A percentile compares a stretch with the other conserved stretches of the same genome.
Evolutionary conservation across 2,888 invertebrate genomes (phyloP).

Genomic region (Parthenolecanium corni): DNA sequence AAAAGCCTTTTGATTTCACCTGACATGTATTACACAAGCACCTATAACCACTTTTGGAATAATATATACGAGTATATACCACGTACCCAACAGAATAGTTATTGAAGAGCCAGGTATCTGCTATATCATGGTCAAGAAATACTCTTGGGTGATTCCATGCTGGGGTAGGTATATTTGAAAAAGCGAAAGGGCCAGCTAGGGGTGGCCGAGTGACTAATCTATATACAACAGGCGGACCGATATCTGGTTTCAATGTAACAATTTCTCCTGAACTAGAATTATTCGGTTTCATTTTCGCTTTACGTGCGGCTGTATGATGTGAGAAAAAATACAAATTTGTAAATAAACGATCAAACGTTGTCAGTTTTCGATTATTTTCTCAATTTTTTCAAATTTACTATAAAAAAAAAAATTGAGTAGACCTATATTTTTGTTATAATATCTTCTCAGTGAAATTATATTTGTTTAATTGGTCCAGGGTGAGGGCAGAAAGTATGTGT

Average conservation of each 20-base stretch:
- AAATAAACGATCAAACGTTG: neutral
- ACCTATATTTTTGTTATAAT: too few species aligned
- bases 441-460: too few species aligned
- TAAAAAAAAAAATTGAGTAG: neutral
- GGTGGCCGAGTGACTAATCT: constrained; percentile 51
- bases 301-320: constrained; percentile 13
- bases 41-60: too few species aligned
- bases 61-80: constrained; percentile 16
- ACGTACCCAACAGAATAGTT: constrained; percentile 45
- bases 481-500: too few species aligned
- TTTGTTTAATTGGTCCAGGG: too few species aligned
- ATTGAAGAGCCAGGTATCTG: constrained; percentile 70
- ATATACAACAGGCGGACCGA: constrained; percentile 43
- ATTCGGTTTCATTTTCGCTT: constrained; percentile 10
- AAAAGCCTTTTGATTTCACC: too few species aligned
- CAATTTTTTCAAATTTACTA: neutral
- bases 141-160: constrained; percentile 66
- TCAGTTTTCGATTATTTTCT: neutral
- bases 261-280: constrained; percentile 11
- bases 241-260: constrained; percentile 39
- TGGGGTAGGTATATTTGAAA: constrained; percentile 73
- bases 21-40: too few species aligned
- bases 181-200: constrained; percentile 78
- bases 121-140: constrained; percentile 59
- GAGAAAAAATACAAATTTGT: constrained; percentile 5